A percentile compares a stretch with the other conserved stretches of the same genome.
Conservation (phyloP, 2,888 invertebrate genomes). For the Zootermopsis nevadensis region DNA sequence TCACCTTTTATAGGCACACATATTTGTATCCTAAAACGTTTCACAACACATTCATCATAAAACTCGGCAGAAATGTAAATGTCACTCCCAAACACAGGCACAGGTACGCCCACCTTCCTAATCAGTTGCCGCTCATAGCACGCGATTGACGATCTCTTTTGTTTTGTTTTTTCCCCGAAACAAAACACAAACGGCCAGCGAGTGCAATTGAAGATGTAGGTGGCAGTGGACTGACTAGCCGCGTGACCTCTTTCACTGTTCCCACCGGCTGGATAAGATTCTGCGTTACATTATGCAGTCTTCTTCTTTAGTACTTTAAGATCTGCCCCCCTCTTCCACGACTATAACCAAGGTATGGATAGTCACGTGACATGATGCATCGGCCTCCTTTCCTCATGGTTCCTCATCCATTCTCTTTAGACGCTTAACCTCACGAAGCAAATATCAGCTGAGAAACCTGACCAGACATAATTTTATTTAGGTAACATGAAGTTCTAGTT, state of each 20-base stretch:
- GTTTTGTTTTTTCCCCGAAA: background rate
- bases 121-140: slow-evolving; percentile 11
- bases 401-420: background rate
- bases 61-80: background rate
- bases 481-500: too few species aligned
- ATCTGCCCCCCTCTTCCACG: background rate
- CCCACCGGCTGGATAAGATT: background rate
- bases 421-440: background rate
- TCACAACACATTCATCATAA: background rate
- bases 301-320: background rate
- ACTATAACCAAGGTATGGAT: too few species aligned
- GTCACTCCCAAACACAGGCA: background rate
- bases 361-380: slow-evolving; percentile 13
- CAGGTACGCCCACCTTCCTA: background rate
- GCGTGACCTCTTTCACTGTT: background rate
- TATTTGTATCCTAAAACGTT: background rate
- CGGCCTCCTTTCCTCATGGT: slow-evolving; percentile 10
- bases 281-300: background rate
- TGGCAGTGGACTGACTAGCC: background rate
- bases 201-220: background rate
- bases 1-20: background rate
- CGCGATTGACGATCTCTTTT: background rate
- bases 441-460: background rate
- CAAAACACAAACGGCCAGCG: background rate
- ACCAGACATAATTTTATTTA: background rate